phyloP scores from a whole-genome alignment of 2,113 vertebrate genomes.

The chimpanzee (Pan troglodytes) region NHGRI_mPanTro3-v2.1_pri NC_086015.1:141871001-141871500 shows the following conservation, averaged over 20 bases:
- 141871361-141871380: neutral
- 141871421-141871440: neutral
- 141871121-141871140: constrained; percentile 99
- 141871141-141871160: constrained; percentile 98
- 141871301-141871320: neutral
- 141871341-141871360: neutral
- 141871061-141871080: constrained; percentile 96
- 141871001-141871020: neutral
- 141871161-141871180: constrained; percentile 99
- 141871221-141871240: constrained; percentile 52
- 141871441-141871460: neutral
- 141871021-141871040: neutral
- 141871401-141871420: neutral
- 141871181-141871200: constrained; percentile 98
- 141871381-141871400: neutral
- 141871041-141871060: neutral
- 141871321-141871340: neutral
- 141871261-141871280: neutral
- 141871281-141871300: neutral
- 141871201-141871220: constrained; percentile 97
- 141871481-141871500: constrained; percentile 23
- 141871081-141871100: constrained; percentile 97
- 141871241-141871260: neutral
- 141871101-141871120: constrained; percentile 99
- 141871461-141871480: constrained; percentile 23